Base-by-base conservation (phyloP, 2,113 vertebrate species). In the Fregetta grallaria region DNA sequence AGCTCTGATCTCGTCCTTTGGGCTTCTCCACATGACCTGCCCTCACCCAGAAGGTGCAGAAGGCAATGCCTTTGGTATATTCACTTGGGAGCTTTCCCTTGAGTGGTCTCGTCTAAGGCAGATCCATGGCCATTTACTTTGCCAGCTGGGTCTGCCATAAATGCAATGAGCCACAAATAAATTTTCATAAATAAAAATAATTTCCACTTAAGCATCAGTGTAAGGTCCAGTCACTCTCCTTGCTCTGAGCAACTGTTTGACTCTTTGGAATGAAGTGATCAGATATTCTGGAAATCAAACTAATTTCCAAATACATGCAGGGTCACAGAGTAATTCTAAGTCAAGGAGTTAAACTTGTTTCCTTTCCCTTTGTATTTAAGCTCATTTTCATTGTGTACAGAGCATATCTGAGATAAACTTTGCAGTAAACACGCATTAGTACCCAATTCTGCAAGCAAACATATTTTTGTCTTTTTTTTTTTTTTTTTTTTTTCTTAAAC, bases 361-460 rank as follows among this genome's bases (percentile, higher is more conserved):
- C 97, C 86, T 91, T 87, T 93, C 38, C 49, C 42, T 58, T 78
- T 89, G 36, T 50, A 42, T 91, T 94, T 61, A 18, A 91, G 38
- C 18, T 76, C 58, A 14, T 90, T 94, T 92, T 89, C 42, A 40
- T 73, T 63, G 70, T 86, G 32, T 62, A 27, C 62, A 58, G 93
- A 82, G 65, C 38, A 30, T 14, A 59, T 49, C 77, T 82, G 89
- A 92, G 80, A 75, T 49, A 62, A 92, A 25, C 62, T 58, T 59
- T 62, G 47, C 77, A 47, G 66, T 79, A 89, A 95, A 89, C 73
- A 78, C 1, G 5, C 49, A 29, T 49, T 45, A 85, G 74, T 47
- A 82, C 27, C 87, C 91, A 38, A 92, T 72, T 95, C 62, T 90
- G 58, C 53, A 70, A 82, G 77, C 71, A 94, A 96, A 85, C 58